Percentiles rank a stretch among this genome's conserved stretches.
Conservation (phyloP, 2,113 vertebrate genomes). For the Melanocharis versteri region DNA sequence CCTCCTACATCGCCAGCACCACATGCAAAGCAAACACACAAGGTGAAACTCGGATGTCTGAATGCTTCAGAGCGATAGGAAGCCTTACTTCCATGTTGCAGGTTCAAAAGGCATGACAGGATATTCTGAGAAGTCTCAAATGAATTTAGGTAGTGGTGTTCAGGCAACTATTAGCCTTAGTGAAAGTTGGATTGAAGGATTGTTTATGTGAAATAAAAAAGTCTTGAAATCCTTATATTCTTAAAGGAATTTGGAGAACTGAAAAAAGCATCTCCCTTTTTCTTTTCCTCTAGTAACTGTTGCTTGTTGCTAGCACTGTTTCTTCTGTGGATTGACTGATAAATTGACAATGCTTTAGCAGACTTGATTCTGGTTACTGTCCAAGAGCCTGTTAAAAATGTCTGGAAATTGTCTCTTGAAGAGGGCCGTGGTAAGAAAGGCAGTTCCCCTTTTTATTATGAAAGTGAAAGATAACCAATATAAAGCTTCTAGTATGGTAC, state of each 20-base stretch:
- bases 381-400: neutral
- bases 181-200: neutral
- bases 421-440: neutral
- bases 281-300: neutral
- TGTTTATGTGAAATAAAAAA: neutral
- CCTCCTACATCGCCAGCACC: neutral
- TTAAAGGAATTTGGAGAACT: neutral
- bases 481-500: neutral
- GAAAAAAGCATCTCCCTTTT: neutral
- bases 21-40: neutral
- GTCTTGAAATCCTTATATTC: neutral
- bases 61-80: neutral
- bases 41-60: neutral
- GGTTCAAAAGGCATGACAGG: neutral
- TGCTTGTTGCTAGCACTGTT: neutral
- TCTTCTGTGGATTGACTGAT: neutral
- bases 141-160: neutral
- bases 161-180: neutral
- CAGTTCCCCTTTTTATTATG: neutral
- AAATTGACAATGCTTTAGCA: neutral
- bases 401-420: neutral
- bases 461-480: neutral
- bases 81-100: neutral
- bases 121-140: neutral
- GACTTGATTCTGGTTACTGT: neutral